Conservation (phyloP, 2,888 invertebrate species). For the Plebejus argus region DNA sequence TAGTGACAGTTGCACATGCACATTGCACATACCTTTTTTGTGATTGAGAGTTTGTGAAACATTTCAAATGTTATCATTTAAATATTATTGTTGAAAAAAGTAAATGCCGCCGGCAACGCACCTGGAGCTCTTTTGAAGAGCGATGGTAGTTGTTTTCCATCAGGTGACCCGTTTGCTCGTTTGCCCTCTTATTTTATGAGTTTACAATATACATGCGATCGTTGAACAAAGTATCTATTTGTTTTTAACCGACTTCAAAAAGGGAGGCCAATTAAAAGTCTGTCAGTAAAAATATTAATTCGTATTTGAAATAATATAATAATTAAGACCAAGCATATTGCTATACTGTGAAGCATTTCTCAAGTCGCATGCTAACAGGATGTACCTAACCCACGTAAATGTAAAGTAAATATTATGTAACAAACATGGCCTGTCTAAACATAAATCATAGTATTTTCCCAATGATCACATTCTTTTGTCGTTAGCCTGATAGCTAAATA, state of each 20-base stretch:
- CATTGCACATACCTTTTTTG: no score
- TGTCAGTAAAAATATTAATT: no score
- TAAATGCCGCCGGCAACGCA: no score
- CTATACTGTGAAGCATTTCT: not conserved
- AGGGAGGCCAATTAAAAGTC: no score
- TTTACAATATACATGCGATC: no score
- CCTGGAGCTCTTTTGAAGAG: not conserved
- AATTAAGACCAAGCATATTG: not conserved
- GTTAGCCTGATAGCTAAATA: not conserved
- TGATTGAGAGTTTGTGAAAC: no score
- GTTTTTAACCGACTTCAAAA: no score
- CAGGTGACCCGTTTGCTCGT: not conserved
- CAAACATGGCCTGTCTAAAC: not conserved
- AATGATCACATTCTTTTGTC: not conserved
- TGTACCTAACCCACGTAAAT: not conserved
- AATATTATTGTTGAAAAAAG: no score
- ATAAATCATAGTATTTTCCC: not conserved
- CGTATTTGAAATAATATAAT: no score
- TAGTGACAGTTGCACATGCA: no score
- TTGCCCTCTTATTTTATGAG: not conserved
- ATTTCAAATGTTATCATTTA: no score
- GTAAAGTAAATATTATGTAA: not conserved
- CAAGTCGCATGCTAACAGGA: not conserved
- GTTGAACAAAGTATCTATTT: no score
- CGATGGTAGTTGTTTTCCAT: not conserved